Evolutionary conservation across 2,797 vertebrate species (phyloP).

Genomic region (Carduelis carduelis): DNA sequence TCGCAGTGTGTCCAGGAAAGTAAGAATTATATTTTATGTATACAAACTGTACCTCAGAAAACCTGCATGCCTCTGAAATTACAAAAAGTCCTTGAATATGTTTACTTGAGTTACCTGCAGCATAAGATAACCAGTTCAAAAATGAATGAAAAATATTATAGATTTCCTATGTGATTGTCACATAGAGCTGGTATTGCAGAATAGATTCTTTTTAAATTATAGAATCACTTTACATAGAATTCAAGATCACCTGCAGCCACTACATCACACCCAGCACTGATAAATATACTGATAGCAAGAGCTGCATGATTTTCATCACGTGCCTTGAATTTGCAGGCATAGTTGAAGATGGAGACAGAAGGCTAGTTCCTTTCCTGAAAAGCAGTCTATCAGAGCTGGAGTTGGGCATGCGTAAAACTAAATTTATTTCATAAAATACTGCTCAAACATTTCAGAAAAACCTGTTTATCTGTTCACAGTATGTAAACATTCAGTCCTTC

Average conservation of each 20-base stretch:
- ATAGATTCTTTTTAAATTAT: background rate
- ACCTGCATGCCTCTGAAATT: background rate
- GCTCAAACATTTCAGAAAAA: background rate
- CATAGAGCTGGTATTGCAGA: background rate
- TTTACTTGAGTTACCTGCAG: background rate
- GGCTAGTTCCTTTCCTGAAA: background rate
- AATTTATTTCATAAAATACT: background rate
- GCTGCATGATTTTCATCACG: background rate
- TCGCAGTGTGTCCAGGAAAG: background rate
- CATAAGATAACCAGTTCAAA: background rate
- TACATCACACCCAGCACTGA: background rate
- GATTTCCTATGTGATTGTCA: background rate
- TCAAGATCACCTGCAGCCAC: background rate
- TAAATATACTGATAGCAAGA: fast-evolving
- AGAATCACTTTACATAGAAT: background rate
- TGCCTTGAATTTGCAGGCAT: background rate
- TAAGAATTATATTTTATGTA: background rate
- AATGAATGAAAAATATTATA: background rate
- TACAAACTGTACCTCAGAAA: background rate
- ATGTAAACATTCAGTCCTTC: background rate
- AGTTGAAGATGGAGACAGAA: background rate
- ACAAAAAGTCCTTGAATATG: background rate
- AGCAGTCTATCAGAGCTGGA: background rate
- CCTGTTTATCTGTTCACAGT: background rate
- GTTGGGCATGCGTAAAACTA: fast-evolving